Conservation (phyloP, 92 coral and sea anemone genomes). For the Porites rus region DNA sequence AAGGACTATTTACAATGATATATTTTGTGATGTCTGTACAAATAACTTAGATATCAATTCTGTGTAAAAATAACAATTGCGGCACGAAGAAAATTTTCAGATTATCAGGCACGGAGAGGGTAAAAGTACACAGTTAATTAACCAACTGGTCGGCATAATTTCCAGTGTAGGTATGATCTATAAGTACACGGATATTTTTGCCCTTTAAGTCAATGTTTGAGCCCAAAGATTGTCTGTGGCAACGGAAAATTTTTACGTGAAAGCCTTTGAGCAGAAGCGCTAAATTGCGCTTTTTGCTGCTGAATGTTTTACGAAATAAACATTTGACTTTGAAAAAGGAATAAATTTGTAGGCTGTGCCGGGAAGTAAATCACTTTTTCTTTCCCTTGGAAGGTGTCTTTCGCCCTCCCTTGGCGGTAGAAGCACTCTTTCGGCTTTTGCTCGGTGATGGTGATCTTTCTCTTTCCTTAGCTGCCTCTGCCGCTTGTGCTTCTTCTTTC, state of each 20-base stretch:
- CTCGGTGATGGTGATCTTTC: constrained; percentile 94
- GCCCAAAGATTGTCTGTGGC: background rate
- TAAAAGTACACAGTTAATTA: background rate
- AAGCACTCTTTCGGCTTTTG: constrained; percentile 83
- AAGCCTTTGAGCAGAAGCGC: background rate
- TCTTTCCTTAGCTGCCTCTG: constrained; percentile 77
- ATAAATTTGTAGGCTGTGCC: background rate
- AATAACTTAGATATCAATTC: constrained; percentile 1
- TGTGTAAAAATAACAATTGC: background rate
- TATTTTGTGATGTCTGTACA: constrained; percentile 4
- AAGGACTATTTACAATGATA: constrained; percentile 8
- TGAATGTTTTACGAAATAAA: background rate
- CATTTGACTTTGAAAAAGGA: background rate
- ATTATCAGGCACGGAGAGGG: background rate
- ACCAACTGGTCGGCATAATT: background rate
- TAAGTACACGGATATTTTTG: background rate
- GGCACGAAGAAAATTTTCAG: background rate
- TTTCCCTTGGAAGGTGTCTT: constrained; percentile 87
- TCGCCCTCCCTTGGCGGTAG: constrained; percentile 91
- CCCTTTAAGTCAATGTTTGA: background rate
- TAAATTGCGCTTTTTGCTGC: background rate
- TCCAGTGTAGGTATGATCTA: background rate
- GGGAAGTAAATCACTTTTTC: constrained; percentile 66
- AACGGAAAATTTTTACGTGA: background rate
- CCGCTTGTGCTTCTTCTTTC: constrained; percentile 90